Percentiles rank a stretch among this genome's conserved stretches.
Evolutionary conservation across 2,113 vertebrate species (phyloP).

Genomic region (Toxostoma redivivum): DNA sequence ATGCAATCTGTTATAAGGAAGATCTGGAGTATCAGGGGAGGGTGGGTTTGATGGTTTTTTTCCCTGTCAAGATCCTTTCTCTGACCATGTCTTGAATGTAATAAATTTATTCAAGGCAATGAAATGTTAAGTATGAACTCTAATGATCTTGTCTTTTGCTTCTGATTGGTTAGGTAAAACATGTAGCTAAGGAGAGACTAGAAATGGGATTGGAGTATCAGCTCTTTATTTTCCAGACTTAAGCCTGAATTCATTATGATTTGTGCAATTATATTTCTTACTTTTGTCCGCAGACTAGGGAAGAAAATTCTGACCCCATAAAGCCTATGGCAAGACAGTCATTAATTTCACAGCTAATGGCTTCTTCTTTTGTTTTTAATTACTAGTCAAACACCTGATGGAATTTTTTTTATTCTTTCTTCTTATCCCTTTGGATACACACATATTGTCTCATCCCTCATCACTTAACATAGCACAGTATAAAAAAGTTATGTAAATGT

Average conservation of each 20-base stretch:
- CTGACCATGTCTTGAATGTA: neutral
- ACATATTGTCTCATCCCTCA: neutral
- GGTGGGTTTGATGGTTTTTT: rapidly evolving
- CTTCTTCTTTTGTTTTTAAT: neutral
- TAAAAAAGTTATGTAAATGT: neutral
- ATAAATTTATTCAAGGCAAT: neutral
- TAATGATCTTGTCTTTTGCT: neutral
- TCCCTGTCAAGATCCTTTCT: neutral
- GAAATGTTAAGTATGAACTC: neutral
- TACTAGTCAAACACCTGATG: neutral
- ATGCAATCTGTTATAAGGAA: neutral
- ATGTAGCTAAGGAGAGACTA: neutral
- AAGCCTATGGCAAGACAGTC: neutral
- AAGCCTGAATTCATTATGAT: neutral
- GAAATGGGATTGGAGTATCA: neutral
- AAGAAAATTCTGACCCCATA: neutral
- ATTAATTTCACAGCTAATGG: neutral
- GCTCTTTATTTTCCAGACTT: neutral
- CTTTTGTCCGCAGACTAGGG: neutral
- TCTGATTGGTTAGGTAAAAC: neutral
- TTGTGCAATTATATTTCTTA: neutral
- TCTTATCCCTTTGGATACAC: neutral
- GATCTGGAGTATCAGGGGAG: neutral
- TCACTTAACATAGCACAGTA: neutral
- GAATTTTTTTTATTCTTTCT: neutral